Evolutionary conservation across 2,888 invertebrate species (phyloP).

Genomic region (Mechanitis mazaeus): DNA sequence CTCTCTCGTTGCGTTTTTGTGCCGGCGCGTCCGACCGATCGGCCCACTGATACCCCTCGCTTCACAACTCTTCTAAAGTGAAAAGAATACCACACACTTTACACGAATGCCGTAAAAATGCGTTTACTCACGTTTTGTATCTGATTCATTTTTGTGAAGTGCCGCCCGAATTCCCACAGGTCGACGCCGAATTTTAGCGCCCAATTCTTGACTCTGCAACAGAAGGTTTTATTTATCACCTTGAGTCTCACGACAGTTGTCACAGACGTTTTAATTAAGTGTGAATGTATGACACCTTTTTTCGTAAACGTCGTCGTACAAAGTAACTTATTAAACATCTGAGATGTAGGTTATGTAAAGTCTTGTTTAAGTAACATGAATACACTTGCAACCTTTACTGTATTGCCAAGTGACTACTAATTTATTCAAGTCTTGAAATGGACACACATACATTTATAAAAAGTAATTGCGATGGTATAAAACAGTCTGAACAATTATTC

Average conservation of each 20-base stretch:
- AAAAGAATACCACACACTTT: conserved; percentile 33
- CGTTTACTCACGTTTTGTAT: conserved; percentile 86
- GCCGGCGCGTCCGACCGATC: conserved; percentile 56
- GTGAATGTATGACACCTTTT: conserved; percentile 18
- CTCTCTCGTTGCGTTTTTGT: conserved; percentile 56
- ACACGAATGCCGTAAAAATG: conserved; percentile 21
- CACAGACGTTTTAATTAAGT: conserved; percentile 28
- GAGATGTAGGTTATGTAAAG: background rate
- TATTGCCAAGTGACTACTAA: too few species aligned
- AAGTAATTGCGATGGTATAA: conserved; percentile 9
- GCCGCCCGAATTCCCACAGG: conserved; percentile 91
- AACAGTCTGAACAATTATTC: background rate
- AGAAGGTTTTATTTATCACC: conserved; percentile 30
- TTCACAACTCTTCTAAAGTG: conserved; percentile 45
- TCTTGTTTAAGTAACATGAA: too few species aligned
- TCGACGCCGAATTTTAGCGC: conserved; percentile 93
- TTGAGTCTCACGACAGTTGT: conserved; percentile 23
- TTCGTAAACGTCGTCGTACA: background rate
- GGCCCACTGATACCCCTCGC: conserved; percentile 41
- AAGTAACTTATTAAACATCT: conserved; percentile 8
- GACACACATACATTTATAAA: conserved; percentile 4
- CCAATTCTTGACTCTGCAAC: conserved; percentile 93
- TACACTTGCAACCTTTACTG: too few species aligned
- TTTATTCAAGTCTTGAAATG: conserved; percentile 5
- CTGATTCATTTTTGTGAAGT: conserved; percentile 92